Evolutionary conservation across 2,797 vertebrate species (phyloP), one percentile per base, ranked within the genome.

Genomic region (Coracias cyanogaster): DNA sequence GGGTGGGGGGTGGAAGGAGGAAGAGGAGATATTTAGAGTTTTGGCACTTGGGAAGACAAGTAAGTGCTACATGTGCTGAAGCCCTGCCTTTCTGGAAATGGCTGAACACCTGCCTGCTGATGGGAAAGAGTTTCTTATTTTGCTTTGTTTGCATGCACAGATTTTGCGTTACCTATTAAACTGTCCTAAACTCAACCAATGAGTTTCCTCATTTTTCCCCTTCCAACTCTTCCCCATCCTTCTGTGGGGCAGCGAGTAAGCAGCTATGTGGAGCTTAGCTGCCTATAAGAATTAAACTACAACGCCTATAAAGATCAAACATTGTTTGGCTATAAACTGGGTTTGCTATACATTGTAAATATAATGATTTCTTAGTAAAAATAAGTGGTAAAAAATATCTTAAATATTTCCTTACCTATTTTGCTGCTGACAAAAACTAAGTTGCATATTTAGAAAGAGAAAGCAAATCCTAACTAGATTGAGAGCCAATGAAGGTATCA

Each of bases 21-120:
- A 64, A 28, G 10, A 6, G 0, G 0, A 5, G 10, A 29, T 9
- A 2, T 41, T 55, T 11, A 37, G 37, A 37, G 12, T 37, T 37
- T 10, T 37, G 37, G 37, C 37, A 10, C 37, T 37, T 37, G 37
- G n/a, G n/a, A n/a, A n/a, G n/a, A n/a, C 37, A 37, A 37, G 37
- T 37, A 37, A 37, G 37, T 37, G 37, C 37, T 37, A 37, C 37
- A 37, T 37, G 37, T 37, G 37, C 37, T 37, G 37, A 37, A 37
- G 37, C 37, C 37, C 37, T 37, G 37, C 37, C 37, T 37, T 37
- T 11, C 37, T 37, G 37, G 37, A 37, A 37, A 37, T 37, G 37
- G 37, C 37, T 37, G 37, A 37, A 37, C 37, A 8, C 24, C 35
- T 61, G 37, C 58, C 14, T 8, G 2, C 31, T 16, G 0, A 49